These are phyloP conservation scores for Lomographa bimaculata DNA, from an alignment of 2,888 invertebrate species.

Conservation along the genomic window DNA sequence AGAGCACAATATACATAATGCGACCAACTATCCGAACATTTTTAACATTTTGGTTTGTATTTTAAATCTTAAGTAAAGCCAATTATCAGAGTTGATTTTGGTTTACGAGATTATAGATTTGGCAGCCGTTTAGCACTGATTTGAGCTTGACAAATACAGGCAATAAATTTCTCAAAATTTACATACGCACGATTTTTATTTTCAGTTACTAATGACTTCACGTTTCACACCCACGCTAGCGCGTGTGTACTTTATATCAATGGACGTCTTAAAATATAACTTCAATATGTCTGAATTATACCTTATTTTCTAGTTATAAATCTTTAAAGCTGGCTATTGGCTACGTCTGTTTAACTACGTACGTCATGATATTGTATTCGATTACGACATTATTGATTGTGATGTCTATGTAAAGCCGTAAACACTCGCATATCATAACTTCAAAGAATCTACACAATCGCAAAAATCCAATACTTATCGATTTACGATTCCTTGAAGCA, in stretches of 20 bases:
- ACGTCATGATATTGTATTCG: constrained; percentile 57
- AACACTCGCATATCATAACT: constrained; percentile 60
- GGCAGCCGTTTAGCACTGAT: constrained; percentile 10
- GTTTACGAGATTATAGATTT: constrained; percentile 6
- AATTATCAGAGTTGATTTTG: too few relatives aligned
- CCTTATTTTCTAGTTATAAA: too few relatives aligned
- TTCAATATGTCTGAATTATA: too few relatives aligned
- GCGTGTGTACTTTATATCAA: constrained; percentile 14
- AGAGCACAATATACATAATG: not conserved
- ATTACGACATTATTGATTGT: constrained; percentile 50
- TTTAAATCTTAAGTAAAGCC: too few relatives aligned
- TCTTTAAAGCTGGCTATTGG: too few relatives aligned
- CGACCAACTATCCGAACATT: not conserved
- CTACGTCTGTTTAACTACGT: too few relatives aligned
- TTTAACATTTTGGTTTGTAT: too few relatives aligned
- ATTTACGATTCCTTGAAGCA: too few relatives aligned
- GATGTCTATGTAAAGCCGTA: constrained; percentile 46
- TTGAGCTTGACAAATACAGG: constrained; percentile 18
- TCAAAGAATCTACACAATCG: constrained; percentile 68
- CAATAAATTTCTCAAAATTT: constrained; percentile 8
- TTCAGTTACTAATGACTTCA: constrained; percentile 11
- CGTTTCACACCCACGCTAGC: constrained; percentile 17
- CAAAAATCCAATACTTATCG: constrained; percentile 30
- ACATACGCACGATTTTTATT: constrained; percentile 13
- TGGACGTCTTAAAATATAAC: constrained; percentile 13